Percentiles rank a stretch among this genome's conserved stretches.
Evolutionary conservation across 2,113 vertebrate species (phyloP).

Genomic region (Pedionomus torquatus): DNA sequence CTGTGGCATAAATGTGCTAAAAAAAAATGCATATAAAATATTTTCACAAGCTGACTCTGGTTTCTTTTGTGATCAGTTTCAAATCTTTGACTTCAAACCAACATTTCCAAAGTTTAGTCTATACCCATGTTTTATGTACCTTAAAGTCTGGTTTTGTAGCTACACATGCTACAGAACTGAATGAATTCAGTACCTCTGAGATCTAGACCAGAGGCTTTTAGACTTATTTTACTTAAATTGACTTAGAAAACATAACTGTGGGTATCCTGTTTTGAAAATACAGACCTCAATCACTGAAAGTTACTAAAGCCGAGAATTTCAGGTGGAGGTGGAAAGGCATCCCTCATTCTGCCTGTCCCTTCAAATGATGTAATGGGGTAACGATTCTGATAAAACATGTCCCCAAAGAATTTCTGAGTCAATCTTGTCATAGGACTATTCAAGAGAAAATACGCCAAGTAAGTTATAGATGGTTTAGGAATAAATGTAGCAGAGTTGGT

Average conservation of each 20-base stretch:
- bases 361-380: neutral
- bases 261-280: neutral
- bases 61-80: neutral
- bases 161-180: neutral
- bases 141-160: neutral
- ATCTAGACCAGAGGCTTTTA: neutral
- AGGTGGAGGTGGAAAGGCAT: neutral
- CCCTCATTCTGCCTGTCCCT: neutral
- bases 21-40: slow-evolving; percentile 27
- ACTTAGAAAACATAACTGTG: neutral
- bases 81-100: slow-evolving; percentile 8
- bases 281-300: neutral
- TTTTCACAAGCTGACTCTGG: neutral
- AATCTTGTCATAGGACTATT: neutral
- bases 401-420: neutral
- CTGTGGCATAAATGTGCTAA: neutral
- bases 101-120: slow-evolving; percentile 27
- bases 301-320: neutral
- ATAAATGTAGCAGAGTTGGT: neutral
- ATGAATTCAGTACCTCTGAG: neutral
- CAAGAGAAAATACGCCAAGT: neutral
- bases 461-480: neutral
- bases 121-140: neutral
- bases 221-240: neutral
- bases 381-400: neutral